Conservation (phyloP, 2,113 vertebrate species). For the Plectropomus leopardus region DNA sequence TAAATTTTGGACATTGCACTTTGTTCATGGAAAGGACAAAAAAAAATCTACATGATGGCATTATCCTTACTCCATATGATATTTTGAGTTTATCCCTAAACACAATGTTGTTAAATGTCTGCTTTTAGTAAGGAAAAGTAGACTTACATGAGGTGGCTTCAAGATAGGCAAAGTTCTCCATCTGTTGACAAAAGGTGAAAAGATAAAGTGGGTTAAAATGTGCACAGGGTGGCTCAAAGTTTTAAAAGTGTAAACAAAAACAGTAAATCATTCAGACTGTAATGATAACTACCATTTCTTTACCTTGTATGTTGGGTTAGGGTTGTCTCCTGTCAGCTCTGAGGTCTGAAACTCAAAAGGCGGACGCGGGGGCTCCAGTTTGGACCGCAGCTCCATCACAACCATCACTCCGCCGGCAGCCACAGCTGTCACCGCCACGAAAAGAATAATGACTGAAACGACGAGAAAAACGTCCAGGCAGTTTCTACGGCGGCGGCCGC, state of each 20-base stretch:
- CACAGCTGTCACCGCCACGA: constrained; percentile 37
- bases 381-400: constrained; percentile 10
- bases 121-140: not conserved
- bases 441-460: constrained; percentile 67
- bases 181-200: constrained; percentile 62
- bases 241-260: not conserved
- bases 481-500: constrained; percentile 18
- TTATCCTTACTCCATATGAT: too few relatives aligned
- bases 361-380: rapidly evolving
- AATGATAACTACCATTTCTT: not conserved
- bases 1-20: too few relatives aligned
- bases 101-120: not conserved
- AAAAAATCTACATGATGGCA: not conserved
- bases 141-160: constrained; percentile 49
- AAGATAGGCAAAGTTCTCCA: constrained; percentile 68
- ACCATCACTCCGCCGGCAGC: constrained; percentile 34
- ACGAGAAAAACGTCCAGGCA: constrained; percentile 74
- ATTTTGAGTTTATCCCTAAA: not conserved
- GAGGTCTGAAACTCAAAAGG: rapidly evolving
- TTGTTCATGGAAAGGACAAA: not conserved
- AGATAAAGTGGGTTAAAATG: constrained; percentile 8
- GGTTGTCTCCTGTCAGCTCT: rapidly evolving
- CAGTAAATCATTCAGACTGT: rapidly evolving
- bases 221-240: not conserved
- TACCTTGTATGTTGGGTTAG: constrained; percentile 53